phyloP scores from a whole-genome alignment of 2,888 invertebrate species.

The Thymelicus sylvestris region DNA sequence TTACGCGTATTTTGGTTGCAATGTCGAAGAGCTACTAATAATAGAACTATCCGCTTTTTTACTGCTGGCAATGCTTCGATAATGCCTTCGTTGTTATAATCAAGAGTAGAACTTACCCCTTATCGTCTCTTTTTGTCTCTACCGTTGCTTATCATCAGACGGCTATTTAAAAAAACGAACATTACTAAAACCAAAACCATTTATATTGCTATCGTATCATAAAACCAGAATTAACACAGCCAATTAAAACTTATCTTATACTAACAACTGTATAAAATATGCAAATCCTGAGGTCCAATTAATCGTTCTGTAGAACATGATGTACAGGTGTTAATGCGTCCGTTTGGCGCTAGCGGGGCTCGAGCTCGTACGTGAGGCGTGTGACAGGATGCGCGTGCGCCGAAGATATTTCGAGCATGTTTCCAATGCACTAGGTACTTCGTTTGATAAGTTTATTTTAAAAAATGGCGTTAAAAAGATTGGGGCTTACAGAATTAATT shows the following conservation, averaged over 20 bases:
- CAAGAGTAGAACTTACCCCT: too few relatives aligned
- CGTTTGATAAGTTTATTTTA: background rate
- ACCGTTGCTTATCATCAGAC: too few relatives aligned
- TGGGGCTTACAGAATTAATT: too few relatives aligned
- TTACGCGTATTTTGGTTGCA: too few relatives aligned
- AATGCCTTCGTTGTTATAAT: too few relatives aligned
- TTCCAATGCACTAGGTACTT: background rate
- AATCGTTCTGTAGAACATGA: slow-evolving; percentile 23
- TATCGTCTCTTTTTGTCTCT: too few relatives aligned
- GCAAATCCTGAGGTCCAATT: slow-evolving; percentile 16
- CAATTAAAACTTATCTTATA: slow-evolving; percentile 8
- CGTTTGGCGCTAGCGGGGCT: slow-evolving; percentile 9
- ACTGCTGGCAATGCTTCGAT: too few relatives aligned
- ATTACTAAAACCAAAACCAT: too few relatives aligned
- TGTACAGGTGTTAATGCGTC: slow-evolving; percentile 28
- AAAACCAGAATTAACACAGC: background rate
- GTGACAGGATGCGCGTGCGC: slow-evolving; percentile 30
- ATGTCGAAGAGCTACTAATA: too few relatives aligned
- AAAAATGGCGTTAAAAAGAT: too few relatives aligned
- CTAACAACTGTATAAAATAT: background rate
- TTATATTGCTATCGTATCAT: background rate
- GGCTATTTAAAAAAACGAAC: too few relatives aligned
- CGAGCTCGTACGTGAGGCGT: slow-evolving; percentile 18
- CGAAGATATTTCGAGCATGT: background rate
- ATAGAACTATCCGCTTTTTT: too few relatives aligned